Base-by-base conservation (phyloP, 2,113 vertebrate species). In the Casuarius casuarius region DNA sequence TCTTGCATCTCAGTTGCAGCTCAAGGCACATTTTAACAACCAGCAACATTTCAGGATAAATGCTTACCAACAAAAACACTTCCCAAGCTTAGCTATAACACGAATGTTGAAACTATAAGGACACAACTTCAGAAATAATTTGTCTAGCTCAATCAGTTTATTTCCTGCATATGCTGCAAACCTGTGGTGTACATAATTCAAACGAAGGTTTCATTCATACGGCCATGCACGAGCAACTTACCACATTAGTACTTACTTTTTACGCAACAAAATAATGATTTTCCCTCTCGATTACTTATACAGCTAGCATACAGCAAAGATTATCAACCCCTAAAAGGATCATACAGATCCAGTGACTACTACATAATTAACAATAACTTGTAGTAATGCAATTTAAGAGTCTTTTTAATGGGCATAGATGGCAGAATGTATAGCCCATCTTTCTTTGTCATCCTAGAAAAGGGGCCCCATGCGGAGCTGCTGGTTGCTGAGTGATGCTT, bases 401-500 rank as follows among this genome's bases (percentile, higher is more conserved):
- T 97, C 96, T 97, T 97, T 98, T 98, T 96, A 97, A 97, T 95
- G 97, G 98, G 97, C 97, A 97, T 89, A 77, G 96, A 97, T 97
- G 97, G 98, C 95, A 97, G 97, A 97, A 98, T 96, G 97, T 98
- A 98, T 97, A 98, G 98, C 92, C 97, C 98, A 98, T 98, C 98
- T 98, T 98, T 98, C 98, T 98, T 98, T 98, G 98, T 98, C 98
- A 98, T 98, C 97, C 97, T 97, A 98, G 98, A 98, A 98, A 98
- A 98, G 97, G 96, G 97, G 98, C 98, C 98, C 98, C 98, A 98
- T 97, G 98, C 96, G 90, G 98, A 98, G 98, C 97, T 97, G 97
- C 98, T 98, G 98, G 98, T 98, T 98, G 98, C 98, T 98, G 98
- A 98, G 98, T 98, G 98, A 98, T 97, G 98, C 98, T 98, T 98